These are phyloP conservation scores for Triplophysa dalaica DNA, from an alignment of 2,113 vertebrate genomes.

Conservation along the genomic window DNA sequence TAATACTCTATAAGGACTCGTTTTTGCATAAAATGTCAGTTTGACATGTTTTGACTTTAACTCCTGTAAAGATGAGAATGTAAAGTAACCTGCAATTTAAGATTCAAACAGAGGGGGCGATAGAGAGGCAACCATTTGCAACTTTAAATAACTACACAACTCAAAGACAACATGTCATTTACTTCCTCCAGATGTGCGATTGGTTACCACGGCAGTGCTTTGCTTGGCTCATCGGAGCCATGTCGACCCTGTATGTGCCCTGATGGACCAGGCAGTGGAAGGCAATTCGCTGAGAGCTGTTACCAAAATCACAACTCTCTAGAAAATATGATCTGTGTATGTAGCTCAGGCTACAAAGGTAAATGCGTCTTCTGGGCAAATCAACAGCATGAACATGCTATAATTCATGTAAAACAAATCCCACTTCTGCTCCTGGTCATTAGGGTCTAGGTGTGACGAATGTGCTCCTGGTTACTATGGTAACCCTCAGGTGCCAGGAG, in stretches of 20 bases:
- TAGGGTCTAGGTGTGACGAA: conserved; percentile 87
- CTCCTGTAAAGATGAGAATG: no score
- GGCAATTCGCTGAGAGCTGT: conserved; percentile 89
- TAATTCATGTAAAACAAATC: neutral
- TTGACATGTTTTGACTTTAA: no score
- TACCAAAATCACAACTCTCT: conserved; percentile 75
- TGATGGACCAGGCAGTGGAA: conserved; percentile 84
- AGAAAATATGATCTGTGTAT: conserved; percentile 86
- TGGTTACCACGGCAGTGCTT: conserved; percentile 88
- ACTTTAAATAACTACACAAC: no score
- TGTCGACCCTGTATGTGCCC: conserved; percentile 94
- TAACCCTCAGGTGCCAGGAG: conserved; percentile 79
- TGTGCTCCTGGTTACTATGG: conserved; percentile 90
- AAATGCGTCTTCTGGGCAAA: conserved; percentile 53
- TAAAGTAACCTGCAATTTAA: no score
- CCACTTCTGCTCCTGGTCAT: neutral
- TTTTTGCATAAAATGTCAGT: no score
- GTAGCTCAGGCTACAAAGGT: conserved; percentile 84
- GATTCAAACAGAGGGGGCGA: no score
- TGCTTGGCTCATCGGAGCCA: conserved; percentile 84
- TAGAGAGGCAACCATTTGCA: no score
- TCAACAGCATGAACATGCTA: neutral
- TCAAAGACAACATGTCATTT: no score
- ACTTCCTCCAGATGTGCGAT: conserved; percentile 76
- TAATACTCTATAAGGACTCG: no score